Conservation (phyloP, 2,797 vertebrate genomes). For the Esox masquinongy region DNA sequence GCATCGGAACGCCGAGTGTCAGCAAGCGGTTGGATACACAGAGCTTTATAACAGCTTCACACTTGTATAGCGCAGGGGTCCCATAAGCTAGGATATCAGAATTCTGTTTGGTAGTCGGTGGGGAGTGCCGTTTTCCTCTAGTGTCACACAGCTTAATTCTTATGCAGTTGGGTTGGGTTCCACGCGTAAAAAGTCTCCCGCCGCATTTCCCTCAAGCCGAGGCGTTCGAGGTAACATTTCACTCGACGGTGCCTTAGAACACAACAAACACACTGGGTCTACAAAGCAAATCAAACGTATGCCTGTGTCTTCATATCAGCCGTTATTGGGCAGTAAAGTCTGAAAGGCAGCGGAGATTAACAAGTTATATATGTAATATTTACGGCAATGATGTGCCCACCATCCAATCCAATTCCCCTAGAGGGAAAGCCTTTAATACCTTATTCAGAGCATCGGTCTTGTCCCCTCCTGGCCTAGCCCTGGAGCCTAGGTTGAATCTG, state of each 20-base stretch:
- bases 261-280: background rate
- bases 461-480: slow-evolving; percentile 10
- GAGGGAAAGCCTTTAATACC: slow-evolving; percentile 11
- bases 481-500: slow-evolving; percentile 20
- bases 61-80: background rate
- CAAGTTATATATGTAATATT: slow-evolving; percentile 29
- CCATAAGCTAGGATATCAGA: background rate
- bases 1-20: background rate
- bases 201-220: slow-evolving; percentile 11
- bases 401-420: slow-evolving; percentile 38
- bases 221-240: background rate
- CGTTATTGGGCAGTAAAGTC: slow-evolving; percentile 21
- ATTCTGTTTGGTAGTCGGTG: background rate
- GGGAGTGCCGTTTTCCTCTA: background rate
- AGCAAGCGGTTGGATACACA: background rate
- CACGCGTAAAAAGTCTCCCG: slow-evolving; percentile 34
- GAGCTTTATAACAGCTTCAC: background rate
- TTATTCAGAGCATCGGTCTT: slow-evolving; percentile 28
- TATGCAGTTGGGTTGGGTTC: background rate
- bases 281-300: slow-evolving; percentile 2
- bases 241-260: background rate
- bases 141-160: background rate
- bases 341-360: slow-evolving; percentile 39
- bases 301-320: slow-evolving; percentile 40
- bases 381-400: background rate